A percentile compares a stretch with the other conserved stretches of the same genome.
phyloP scores from a whole-genome alignment of 2,113 vertebrate species.

The Triplophysa dalaica region DNA sequence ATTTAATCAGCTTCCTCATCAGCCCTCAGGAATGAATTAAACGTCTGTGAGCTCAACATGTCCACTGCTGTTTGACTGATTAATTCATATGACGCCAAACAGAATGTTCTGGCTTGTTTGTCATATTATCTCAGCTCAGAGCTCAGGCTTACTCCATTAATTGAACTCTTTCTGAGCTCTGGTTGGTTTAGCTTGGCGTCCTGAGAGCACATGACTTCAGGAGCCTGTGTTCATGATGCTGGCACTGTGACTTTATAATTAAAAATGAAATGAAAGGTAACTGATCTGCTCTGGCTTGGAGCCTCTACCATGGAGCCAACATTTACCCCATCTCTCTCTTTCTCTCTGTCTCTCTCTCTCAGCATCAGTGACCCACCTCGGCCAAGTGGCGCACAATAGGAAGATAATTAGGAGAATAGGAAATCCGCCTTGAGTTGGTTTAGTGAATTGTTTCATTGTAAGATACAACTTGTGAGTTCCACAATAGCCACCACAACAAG shows the following conservation, averaged over 20 bases:
- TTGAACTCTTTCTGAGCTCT: conserved; percentile 43
- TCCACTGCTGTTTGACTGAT: conserved; percentile 74
- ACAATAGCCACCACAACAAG: conserved; percentile 55
- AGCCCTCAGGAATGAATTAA: conserved; percentile 69
- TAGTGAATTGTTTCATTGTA: conserved; percentile 53
- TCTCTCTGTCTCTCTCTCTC: conserved; percentile 24
- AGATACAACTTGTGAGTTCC: conserved; percentile 56
- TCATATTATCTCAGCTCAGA: conserved; percentile 66
- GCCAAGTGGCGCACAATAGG: conserved; percentile 34
- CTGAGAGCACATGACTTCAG: conserved; percentile 46
- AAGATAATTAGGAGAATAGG: conserved; percentile 43
- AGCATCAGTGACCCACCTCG: conserved; percentile 5
- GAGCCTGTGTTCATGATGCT: conserved; percentile 43
- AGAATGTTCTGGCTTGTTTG: conserved; percentile 82
- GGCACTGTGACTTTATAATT: conserved; percentile 51
- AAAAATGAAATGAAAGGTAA: conserved; percentile 55
- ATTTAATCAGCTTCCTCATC: conserved; percentile 77
- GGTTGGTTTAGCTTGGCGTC: conserved; percentile 22
- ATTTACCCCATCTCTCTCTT: conserved; percentile 1
- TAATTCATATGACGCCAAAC: conserved; percentile 78
- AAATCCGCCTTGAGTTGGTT: conserved; percentile 52
- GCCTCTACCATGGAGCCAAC: conserved; percentile 31
- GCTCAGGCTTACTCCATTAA: conserved; percentile 50
- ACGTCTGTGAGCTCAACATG: conserved; percentile 74
- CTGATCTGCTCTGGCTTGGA: conserved; percentile 34